Percentiles rank a stretch among this genome's conserved stretches.
phyloP scores from a whole-genome alignment of 2,888 invertebrate genomes.

The Coecobrya sp. region DNA sequence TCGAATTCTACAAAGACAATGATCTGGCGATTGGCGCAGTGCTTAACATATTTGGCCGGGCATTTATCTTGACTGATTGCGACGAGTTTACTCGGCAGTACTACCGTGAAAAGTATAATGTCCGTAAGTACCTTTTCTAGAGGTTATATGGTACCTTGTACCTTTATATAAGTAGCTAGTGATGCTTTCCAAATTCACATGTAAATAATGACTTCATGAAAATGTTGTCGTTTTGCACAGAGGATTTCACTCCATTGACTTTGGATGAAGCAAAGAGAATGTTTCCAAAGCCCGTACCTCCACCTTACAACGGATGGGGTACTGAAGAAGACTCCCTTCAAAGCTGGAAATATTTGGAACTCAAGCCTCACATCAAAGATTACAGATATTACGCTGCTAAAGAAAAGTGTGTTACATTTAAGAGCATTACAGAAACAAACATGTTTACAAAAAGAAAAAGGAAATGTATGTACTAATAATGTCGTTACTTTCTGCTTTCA shows the following conservation, averaged over 20 bases:
- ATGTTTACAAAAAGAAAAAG: neutral
- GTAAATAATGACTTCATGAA: too few species aligned
- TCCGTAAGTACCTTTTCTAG: conserved; percentile 89
- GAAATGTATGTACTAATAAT: neutral
- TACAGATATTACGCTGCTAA: conserved; percentile 92
- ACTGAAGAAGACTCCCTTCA: conserved; percentile 96
- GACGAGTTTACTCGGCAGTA: conserved; percentile 95
- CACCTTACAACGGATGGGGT: conserved; percentile 95
- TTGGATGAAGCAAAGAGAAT: conserved; percentile 86
- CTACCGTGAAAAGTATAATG: conserved; percentile 92
- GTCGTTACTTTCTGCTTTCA: neutral
- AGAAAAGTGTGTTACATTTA: conserved; percentile 35
- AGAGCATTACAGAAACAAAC: neutral
- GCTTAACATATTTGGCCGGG: conserved; percentile 94
- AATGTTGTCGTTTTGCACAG: conserved; percentile 86
- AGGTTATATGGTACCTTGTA: too few species aligned
- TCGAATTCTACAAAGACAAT: conserved; percentile 89
- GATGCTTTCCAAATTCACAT: too few species aligned
- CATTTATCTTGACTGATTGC: conserved; percentile 93
- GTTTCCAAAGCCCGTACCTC: conserved; percentile 89
- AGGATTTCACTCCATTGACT: conserved; percentile 90
- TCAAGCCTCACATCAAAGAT: conserved; percentile 91
- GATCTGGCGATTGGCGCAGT: conserved; percentile 95
- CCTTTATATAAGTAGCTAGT: too few species aligned
- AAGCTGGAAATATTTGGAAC: conserved; percentile 94